phyloP scores from a whole-genome alignment of 2,888 invertebrate species.

The Microplitis manilae region DNA sequence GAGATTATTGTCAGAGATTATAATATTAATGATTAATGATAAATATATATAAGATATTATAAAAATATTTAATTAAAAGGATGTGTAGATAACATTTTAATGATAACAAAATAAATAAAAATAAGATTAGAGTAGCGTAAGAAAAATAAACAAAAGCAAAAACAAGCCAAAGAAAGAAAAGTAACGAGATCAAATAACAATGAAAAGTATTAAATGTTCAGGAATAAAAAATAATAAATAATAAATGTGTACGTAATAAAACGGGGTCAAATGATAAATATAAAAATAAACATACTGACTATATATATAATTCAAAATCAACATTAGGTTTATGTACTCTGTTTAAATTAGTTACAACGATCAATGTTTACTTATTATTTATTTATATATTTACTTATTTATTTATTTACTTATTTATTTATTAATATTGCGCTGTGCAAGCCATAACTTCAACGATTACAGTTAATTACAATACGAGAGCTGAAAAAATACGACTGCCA shows the following conservation, averaged over 20 bases:
- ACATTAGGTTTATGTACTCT: constrained; percentile 10
- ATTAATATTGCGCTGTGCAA: not conserved
- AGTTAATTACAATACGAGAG: constrained; percentile 27
- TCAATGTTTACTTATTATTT: not conserved
- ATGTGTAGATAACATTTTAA: not conserved
- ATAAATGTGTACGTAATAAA: not conserved
- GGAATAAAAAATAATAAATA: constrained; percentile 26
- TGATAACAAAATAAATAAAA: not conserved
- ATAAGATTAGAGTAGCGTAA: not conserved
- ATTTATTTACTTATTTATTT: not conserved
- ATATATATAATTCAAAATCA: constrained; percentile 22
- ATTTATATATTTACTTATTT: not conserved
- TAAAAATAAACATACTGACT: constrained; percentile 14
- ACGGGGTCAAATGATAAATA: not conserved
- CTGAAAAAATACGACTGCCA: not conserved
- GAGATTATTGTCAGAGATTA: not conserved
- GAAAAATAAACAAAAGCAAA: constrained; percentile 8
- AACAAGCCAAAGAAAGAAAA: constrained; percentile 13
- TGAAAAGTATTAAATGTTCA: constrained; percentile 38
- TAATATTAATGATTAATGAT: not conserved
- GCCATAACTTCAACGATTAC: not conserved
- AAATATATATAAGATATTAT: constrained; percentile 3
- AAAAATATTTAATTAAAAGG: not conserved
- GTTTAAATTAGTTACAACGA: not conserved
- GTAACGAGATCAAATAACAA: constrained; percentile 38